Evolutionary conservation across 2,113 vertebrate species (phyloP), one percentile per base, ranked within the genome.

Genomic region (Pelecanus crispus): DNA sequence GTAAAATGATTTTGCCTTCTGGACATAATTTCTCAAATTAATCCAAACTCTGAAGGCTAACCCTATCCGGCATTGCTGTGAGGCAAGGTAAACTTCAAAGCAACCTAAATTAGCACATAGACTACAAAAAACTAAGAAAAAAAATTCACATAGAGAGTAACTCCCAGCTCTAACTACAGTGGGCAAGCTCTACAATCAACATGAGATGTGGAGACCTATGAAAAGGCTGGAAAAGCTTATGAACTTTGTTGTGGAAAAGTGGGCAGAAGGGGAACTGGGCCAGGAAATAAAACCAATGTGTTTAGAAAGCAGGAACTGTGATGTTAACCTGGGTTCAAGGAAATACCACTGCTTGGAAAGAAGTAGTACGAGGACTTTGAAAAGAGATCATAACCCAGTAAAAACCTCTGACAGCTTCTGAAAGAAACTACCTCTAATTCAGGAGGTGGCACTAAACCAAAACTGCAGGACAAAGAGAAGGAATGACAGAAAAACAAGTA

Each of bases 31-130:
- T 92, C 79, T 86, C 74, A 88, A 93, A 95, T 84, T 78, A 94
- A 94, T 80, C 85, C 74, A 52, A 70, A 66, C 29, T 93, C 88
- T 87, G 74, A 80, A 75, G 74, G 45, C 66, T 82, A 90, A 88
- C 66, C 58, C 74, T 82, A 52, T 34, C 58, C 3, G 2, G 50
- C 79, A 92, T 6, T 74, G 67, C 75, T 80, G 50, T 29, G 50
- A 95, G 82, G 75, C 55, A 81, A 80, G 40, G 36, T 40, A 92
- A 81, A 96, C 86, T 94, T 97, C 86, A 94, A 95, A 94, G 89
- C 65, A 91, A 75, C 16, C 40, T 65, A 65, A 84, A 89, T 92
- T 86, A 87, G 90, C 86, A 89, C 42, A 74, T 0, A 34, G 61
- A 84, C 34, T 67, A 59, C 59, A 84, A 71, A 88, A 77, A 67